A percentile compares a stretch with the other conserved stretches of the same genome.
Conservation (phyloP, 2,113 vertebrate species). For the Phalacrocorax carbo region DNA sequence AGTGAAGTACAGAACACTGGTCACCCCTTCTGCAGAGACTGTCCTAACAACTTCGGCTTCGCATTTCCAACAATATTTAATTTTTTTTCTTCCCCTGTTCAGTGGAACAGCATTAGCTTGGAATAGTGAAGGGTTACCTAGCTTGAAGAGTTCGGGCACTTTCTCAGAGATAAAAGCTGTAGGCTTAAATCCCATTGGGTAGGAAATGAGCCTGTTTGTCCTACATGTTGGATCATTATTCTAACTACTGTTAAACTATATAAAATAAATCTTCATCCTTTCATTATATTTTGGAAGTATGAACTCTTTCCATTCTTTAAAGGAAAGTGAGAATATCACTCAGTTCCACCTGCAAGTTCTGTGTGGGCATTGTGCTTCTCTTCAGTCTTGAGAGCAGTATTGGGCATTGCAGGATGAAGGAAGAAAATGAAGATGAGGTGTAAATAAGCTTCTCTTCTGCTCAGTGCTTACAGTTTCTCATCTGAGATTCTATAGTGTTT, state of each 20-base stretch:
- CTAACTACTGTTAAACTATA: background rate
- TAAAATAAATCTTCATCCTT: background rate
- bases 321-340: background rate
- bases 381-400: background rate
- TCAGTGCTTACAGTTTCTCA: background rate
- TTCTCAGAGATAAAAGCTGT: background rate
- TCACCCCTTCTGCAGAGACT: background rate
- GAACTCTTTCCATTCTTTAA: background rate
- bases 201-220: background rate
- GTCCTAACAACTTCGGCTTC: background rate
- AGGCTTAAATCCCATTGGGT: background rate
- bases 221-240: background rate
- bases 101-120: background rate
- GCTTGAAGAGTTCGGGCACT: background rate
- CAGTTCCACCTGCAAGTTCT: background rate
- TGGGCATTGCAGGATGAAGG: background rate
- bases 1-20: background rate
- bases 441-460: background rate
- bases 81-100: background rate
- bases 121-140: background rate
- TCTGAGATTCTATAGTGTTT: background rate
- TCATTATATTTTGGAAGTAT: background rate
- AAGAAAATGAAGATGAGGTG: background rate
- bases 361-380: background rate
- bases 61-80: background rate